Percentiles rank a stretch among this genome's conserved stretches.
These are phyloP conservation scores for Clitarchus hookeri DNA, from an alignment of 2,888 invertebrate species.

Conservation along the genomic window DNA sequence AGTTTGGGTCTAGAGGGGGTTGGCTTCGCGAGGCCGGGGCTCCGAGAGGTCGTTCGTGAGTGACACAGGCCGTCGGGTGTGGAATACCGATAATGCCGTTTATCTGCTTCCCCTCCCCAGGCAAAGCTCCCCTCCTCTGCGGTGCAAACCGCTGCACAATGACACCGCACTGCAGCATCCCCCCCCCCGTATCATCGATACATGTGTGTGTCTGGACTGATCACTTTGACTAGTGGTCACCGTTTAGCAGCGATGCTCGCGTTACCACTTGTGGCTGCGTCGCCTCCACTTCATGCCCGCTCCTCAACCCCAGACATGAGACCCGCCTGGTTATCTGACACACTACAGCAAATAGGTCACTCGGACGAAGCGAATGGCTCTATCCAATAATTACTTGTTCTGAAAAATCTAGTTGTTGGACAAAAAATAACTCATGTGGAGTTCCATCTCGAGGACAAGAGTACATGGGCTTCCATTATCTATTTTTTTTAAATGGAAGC, in stretches of 20 bases:
- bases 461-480: too few relatives aligned
- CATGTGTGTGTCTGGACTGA: not conserved
- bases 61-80: not conserved
- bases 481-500: too few relatives aligned
- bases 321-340: too few relatives aligned
- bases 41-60: not conserved
- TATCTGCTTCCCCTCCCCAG: not conserved
- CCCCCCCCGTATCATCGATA: not conserved
- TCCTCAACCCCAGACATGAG: too few relatives aligned
- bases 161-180: not conserved
- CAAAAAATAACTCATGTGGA: too few relatives aligned
- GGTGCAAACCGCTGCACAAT: not conserved
- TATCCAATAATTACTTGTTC: too few relatives aligned
- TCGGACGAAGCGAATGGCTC: too few relatives aligned
- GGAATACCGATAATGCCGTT: constrained; percentile 7
- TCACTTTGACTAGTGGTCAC: not conserved
- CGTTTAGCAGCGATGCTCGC: constrained; percentile 7
- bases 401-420: too few relatives aligned
- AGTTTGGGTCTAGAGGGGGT: not conserved
- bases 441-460: too few relatives aligned
- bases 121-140: not conserved
- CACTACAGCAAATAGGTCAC: too few relatives aligned
- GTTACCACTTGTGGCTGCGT: not conserved
- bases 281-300: not conserved
- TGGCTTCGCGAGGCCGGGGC: not conserved